phyloP scores from a whole-genome alignment of 2,113 vertebrate genomes.

The Atherinomorus stipes region DNA sequence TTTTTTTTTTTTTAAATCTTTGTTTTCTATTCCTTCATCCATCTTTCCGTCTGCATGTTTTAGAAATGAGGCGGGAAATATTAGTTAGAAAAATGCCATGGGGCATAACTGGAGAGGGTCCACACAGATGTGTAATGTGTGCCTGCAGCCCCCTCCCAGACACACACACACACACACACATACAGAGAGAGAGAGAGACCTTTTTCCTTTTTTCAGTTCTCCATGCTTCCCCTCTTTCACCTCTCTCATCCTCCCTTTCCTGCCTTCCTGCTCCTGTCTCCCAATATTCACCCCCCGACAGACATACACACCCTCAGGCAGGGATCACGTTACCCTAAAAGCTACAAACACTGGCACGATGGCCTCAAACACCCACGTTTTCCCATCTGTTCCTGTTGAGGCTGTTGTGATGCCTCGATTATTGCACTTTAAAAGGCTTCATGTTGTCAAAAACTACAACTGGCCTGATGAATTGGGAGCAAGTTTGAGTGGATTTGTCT shows the following conservation, averaged over 20 bases:
- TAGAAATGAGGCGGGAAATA: slow-evolving; percentile 19
- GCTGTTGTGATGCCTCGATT: slow-evolving; percentile 50
- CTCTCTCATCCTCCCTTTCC: slow-evolving; percentile 56
- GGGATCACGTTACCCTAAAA: slow-evolving; percentile 73
- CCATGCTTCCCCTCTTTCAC: slow-evolving; percentile 57
- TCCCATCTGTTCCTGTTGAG: slow-evolving; percentile 57
- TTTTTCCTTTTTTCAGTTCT: slow-evolving; percentile 47
- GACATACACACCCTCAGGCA: slow-evolving; percentile 48
- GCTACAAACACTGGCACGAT: slow-evolving; percentile 65
- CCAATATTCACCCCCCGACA: background rate
- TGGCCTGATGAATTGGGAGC: slow-evolving; percentile 11
- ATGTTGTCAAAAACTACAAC: slow-evolving; percentile 41
- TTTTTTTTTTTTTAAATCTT: slow-evolving; percentile 13
- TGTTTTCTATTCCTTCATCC: slow-evolving; percentile 6
- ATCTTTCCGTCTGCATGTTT: slow-evolving; percentile 24
- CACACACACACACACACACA: slow-evolving; percentile 14
- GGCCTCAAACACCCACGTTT: slow-evolving; percentile 40
- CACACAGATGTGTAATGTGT: slow-evolving; percentile 55
- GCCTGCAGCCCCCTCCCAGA: slow-evolving; percentile 3
- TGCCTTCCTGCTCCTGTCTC: slow-evolving; percentile 43
- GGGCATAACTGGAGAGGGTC: slow-evolving; percentile 53
- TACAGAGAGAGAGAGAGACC: too few species aligned
- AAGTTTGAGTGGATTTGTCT: slow-evolving; percentile 11
- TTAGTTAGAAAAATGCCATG: slow-evolving; percentile 43
- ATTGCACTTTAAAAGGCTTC: slow-evolving; percentile 33